These are phyloP conservation scores for Meandrina meandrites DNA, from an alignment of 92 coral and sea anemone genomes.

Conservation along the genomic window DNA sequence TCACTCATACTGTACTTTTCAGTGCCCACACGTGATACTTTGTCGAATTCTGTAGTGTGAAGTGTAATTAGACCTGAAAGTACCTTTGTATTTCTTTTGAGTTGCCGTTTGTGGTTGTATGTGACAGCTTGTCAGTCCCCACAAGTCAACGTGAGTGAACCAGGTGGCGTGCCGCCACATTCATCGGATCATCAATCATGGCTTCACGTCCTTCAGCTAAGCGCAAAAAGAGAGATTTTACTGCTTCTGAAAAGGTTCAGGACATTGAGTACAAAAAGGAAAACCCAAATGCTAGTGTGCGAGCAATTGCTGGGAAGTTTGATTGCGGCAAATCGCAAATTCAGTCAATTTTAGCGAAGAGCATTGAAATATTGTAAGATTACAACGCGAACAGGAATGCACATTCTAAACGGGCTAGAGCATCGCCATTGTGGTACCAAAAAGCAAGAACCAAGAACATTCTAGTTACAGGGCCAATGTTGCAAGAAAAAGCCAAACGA, in stretches of 20 bases:
- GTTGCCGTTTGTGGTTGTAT: slow-evolving; percentile 23
- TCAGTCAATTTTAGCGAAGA: slow-evolving; percentile 53
- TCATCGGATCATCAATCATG: slow-evolving; percentile 26
- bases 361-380: slow-evolving; percentile 19
- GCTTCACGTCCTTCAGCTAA: slow-evolving; percentile 54
- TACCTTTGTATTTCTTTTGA: not conserved
- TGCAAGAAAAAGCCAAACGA: slow-evolving; percentile 31
- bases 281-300: slow-evolving; percentile 55
- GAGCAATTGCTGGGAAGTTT: slow-evolving; percentile 56
- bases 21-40: slow-evolving; percentile 17
- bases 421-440: slow-evolving; percentile 20
- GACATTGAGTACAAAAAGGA: slow-evolving; percentile 59
- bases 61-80: slow-evolving; percentile 14
- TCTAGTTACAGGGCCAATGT: slow-evolving; percentile 30
- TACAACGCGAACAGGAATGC: slow-evolving; percentile 42
- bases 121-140: slow-evolving; percentile 42
- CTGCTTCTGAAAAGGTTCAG: slow-evolving; percentile 52
- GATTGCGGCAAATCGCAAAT: slow-evolving; percentile 51
- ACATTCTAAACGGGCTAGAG: slow-evolving; percentile 23
- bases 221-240: slow-evolving; percentile 48
- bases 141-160: slow-evolving; percentile 7
- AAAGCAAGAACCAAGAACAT: slow-evolving; percentile 29
- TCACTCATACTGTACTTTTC: slow-evolving; percentile 44
- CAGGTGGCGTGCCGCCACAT: slow-evolving; percentile 15
- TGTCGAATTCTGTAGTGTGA: slow-evolving; percentile 34